Evolutionary conservation across 2,888 invertebrate genomes (phyloP).

Genomic region (Drosophila incognita): DNA sequence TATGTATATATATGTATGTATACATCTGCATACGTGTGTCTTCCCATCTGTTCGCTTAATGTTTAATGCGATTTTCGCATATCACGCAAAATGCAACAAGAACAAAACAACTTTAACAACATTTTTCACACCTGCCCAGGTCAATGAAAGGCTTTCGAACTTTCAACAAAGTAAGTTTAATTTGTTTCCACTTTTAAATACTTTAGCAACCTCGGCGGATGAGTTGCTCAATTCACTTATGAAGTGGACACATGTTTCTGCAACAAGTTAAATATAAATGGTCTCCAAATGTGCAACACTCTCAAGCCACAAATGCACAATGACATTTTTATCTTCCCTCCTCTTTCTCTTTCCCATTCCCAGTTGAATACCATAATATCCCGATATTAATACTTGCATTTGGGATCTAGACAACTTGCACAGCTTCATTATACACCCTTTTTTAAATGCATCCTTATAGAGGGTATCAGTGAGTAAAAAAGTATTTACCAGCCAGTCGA

Average conservation of each 20-base stretch:
- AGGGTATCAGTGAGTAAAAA: too few species aligned
- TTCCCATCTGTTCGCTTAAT: constrained; percentile 50
- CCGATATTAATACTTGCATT: background rate
- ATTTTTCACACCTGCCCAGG: constrained; percentile 49
- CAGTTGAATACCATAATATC: background rate
- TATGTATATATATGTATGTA: background rate
- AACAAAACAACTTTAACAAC: constrained; percentile 17
- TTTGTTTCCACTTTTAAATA: constrained; percentile 2
- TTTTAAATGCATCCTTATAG: background rate
- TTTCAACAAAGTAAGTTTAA: background rate
- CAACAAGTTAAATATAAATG: background rate
- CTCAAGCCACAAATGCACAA: too few species aligned
- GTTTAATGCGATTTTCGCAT: constrained; percentile 60
- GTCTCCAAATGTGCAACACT: background rate
- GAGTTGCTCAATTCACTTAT: background rate
- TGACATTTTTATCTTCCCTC: too few species aligned
- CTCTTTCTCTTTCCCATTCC: too few species aligned
- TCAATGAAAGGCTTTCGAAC: constrained; percentile 43
- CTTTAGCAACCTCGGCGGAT: background rate
- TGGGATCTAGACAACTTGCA: background rate
- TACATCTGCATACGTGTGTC: constrained; percentile 2
- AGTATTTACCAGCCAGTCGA: background rate
- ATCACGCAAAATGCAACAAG: constrained; percentile 43
- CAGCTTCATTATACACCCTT: background rate
- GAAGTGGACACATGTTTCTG: background rate